These are phyloP conservation scores for Priocnemis perturbator DNA, from an alignment of 2,888 invertebrate species.

Conservation along the genomic window DNA sequence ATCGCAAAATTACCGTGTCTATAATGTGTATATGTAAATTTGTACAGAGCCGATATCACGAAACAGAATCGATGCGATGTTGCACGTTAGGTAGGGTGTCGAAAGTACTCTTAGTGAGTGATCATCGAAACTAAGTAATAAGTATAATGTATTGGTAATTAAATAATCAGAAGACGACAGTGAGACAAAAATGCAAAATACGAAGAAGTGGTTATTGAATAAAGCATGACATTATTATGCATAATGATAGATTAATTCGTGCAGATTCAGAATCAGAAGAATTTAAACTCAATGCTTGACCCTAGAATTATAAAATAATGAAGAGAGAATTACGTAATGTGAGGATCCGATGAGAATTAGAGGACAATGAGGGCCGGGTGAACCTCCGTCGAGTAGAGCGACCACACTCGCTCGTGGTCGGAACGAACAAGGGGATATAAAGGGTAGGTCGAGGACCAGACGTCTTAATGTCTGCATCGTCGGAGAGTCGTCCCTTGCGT, in stretches of 20 bases:
- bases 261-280: slow-evolving; percentile 46
- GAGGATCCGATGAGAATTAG: slow-evolving; percentile 70
- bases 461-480: slow-evolving; percentile 72
- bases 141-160: too few species aligned
- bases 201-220: too few species aligned
- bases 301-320: slow-evolving; percentile 71
- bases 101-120: too few species aligned
- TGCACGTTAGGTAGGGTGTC: too few species aligned
- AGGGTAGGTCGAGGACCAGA: slow-evolving; percentile 71
- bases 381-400: slow-evolving; percentile 47
- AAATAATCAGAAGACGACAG: too few species aligned
- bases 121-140: too few species aligned
- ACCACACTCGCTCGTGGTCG: slow-evolving; percentile 25
- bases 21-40: too few species aligned
- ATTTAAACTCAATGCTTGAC: slow-evolving; percentile 40
- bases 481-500: slow-evolving; percentile 55
- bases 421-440: slow-evolving; percentile 35
- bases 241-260: slow-evolving; percentile 58
- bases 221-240: slow-evolving; percentile 64
- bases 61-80: too few species aligned
- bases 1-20: too few species aligned
- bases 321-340: slow-evolving; percentile 72
- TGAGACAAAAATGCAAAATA: too few species aligned
- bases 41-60: too few species aligned
- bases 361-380: slow-evolving; percentile 65